Evolutionary conservation across 2,888 invertebrate species (phyloP).

Genomic region (Drosophila buzzatii): DNA sequence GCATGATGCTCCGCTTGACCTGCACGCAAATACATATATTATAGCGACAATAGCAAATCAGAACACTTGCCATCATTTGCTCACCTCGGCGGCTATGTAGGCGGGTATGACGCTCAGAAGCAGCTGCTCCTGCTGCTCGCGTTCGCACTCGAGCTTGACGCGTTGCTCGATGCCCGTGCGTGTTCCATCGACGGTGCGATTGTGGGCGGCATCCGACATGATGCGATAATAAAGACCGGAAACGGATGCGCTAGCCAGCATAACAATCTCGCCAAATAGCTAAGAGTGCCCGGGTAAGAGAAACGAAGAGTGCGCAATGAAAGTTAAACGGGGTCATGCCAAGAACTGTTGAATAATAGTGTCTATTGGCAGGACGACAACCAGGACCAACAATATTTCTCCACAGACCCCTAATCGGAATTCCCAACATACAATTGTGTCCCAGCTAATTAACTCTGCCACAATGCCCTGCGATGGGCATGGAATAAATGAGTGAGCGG

Average conservation of each 20-base stretch:
- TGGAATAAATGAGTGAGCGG: slow-evolving; percentile 4
- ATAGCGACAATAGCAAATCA: neutral
- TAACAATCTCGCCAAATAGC: slow-evolving; percentile 91
- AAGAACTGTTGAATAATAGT: slow-evolving; percentile 40
- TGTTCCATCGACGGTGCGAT: slow-evolving; percentile 95
- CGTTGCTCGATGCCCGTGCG: slow-evolving; percentile 95
- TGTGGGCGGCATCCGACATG: slow-evolving; percentile 94
- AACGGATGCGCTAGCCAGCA: slow-evolving; percentile 91
- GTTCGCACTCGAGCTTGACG: slow-evolving; percentile 95
- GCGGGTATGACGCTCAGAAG: slow-evolving; percentile 97
- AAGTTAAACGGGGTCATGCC: slow-evolving; percentile 33
- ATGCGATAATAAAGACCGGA: slow-evolving; percentile 95
- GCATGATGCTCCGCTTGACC: slow-evolving; percentile 96
- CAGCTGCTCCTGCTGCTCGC: slow-evolving; percentile 96
- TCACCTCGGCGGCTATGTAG: slow-evolving; percentile 96
- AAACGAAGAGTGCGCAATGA: neutral
- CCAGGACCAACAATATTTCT: slow-evolving; percentile 13
- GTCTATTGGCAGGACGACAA: slow-evolving; percentile 37
- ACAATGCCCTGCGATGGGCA: slow-evolving; percentile 6
- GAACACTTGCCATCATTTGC: neutral
- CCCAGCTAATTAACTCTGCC: slow-evolving; percentile 50
- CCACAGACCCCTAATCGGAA: slow-evolving; percentile 48
- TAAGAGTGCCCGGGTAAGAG: slow-evolving; percentile 82
- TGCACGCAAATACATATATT: slow-evolving; percentile 78
- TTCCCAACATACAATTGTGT: slow-evolving; percentile 44